Percentiles rank a stretch among this genome's conserved stretches.
Conservation (phyloP, 2,797 vertebrate species). For the Setipinna tenuifilis region DNA sequence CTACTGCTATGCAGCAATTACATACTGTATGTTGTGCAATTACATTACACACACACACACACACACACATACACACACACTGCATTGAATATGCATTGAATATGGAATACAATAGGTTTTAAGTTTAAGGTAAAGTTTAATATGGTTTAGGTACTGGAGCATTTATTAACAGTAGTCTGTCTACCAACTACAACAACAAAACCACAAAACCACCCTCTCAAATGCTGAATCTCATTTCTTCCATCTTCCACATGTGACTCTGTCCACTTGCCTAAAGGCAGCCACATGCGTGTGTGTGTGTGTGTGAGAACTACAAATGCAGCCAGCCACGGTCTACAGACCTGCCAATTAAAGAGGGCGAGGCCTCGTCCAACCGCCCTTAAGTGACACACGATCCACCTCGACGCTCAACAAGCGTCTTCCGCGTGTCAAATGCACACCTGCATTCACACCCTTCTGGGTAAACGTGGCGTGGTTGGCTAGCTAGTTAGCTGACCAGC, state of each 20-base stretch:
- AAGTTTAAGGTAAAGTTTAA: not conserved
- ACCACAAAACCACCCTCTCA: not conserved
- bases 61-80: not conserved
- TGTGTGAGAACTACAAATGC: not conserved
- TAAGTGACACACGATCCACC: not conserved
- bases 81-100: too few relatives aligned
- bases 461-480: not conserved
- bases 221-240: not conserved
- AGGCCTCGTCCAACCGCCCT: not conserved
- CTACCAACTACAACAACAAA: not conserved
- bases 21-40: too few relatives aligned
- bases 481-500: not conserved
- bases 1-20: too few relatives aligned
- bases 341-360: not conserved
- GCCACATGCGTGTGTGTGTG: not conserved
- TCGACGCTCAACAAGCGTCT: not conserved
- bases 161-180: not conserved
- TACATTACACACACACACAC: slow-evolving; percentile 18
- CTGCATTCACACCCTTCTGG: not conserved
- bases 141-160: not conserved
- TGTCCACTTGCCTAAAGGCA: not conserved
- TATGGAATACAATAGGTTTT: too few relatives aligned
- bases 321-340: not conserved
- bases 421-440: slow-evolving; percentile 18
- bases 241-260: not conserved